These are phyloP conservation scores for Xiphophorus couchianus DNA, from an alignment of 2,113 vertebrate genomes.

Conservation along the genomic window DNA sequence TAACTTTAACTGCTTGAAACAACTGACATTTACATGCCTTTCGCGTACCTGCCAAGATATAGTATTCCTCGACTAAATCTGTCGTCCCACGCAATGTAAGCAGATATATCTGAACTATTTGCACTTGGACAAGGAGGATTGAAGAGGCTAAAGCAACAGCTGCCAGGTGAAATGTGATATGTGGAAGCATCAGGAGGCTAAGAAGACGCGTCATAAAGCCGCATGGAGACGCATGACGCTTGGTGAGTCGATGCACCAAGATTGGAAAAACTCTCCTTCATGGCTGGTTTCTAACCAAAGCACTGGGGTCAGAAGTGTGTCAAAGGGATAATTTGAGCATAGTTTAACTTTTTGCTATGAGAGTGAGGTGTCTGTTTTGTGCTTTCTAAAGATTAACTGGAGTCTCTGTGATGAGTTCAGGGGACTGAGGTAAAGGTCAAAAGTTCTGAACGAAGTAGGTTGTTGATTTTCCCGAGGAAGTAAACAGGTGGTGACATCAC, in stretches of 20 bases:
- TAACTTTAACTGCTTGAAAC: conserved; percentile 33
- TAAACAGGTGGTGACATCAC: conserved; percentile 78
- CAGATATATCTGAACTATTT: conserved; percentile 67
- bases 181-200: conserved; percentile 35
- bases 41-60: conserved; percentile 59
- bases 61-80: conserved; percentile 60
- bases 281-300: conserved; percentile 14
- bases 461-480: conserved; percentile 35
- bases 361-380: conserved; percentile 1
- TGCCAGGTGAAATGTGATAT: conserved; percentile 72
- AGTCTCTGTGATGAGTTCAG: conserved; percentile 15
- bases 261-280: conserved; percentile 33
- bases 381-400: conserved; percentile 48
- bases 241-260: conserved; percentile 27
- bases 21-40: conserved; percentile 64
- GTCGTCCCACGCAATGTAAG: conserved; percentile 62
- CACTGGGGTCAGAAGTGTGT: conserved; percentile 35
- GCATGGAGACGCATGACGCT: conserved; percentile 24
- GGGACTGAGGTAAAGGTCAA: conserved; percentile 48
- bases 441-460: conserved; percentile 25
- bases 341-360: not conserved
- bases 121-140: conserved; percentile 54
- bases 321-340: conserved; percentile 11
- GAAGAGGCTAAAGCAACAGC: conserved; percentile 47
- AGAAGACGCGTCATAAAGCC: conserved; percentile 45